A percentile compares a stretch with the other conserved stretches of the same genome.
Evolutionary conservation across 2,113 vertebrate genomes (phyloP).

Genomic region (Cyprinus carpio): DNA sequence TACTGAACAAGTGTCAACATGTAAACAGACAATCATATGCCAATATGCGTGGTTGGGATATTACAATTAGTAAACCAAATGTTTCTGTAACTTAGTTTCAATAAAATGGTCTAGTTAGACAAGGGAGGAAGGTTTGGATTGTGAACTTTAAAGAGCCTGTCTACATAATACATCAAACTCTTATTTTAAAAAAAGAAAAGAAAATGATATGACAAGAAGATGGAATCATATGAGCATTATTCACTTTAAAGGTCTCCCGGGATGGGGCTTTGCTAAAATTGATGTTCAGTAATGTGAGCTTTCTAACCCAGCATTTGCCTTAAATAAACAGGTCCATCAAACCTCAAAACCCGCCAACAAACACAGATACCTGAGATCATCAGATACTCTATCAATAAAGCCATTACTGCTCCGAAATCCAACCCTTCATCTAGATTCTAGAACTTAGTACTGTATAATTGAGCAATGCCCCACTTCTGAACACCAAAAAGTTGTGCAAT

Average conservation of each 20-base stretch:
- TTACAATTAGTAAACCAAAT: background rate
- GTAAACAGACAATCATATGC: background rate
- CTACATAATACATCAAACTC: background rate
- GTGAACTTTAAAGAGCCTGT: background rate
- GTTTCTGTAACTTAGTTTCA: background rate
- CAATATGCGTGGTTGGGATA: background rate
- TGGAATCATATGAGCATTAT: background rate
- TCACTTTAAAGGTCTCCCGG: background rate
- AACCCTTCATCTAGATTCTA: background rate
- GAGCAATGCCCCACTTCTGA: constrained; percentile 8
- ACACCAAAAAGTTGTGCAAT: constrained; percentile 4
- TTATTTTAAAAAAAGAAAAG: background rate
- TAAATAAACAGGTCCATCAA: constrained; percentile 34
- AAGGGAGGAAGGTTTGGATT: background rate
- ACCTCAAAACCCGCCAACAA: background rate
- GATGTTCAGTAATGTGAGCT: background rate
- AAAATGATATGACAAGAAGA: background rate
- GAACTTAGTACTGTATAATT: background rate
- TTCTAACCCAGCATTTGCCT: background rate
- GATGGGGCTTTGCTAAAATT: background rate
- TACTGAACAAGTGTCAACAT: background rate
- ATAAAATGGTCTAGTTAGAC: background rate
- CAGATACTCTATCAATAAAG: constrained; percentile 6
- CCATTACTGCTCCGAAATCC: background rate
- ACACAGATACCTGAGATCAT: background rate